A percentile compares a stretch with the other conserved stretches of the same genome.
These are phyloP conservation scores for Watsonalla cultraria DNA, from an alignment of 2,888 invertebrate genomes.

Conservation along the genomic window DNA sequence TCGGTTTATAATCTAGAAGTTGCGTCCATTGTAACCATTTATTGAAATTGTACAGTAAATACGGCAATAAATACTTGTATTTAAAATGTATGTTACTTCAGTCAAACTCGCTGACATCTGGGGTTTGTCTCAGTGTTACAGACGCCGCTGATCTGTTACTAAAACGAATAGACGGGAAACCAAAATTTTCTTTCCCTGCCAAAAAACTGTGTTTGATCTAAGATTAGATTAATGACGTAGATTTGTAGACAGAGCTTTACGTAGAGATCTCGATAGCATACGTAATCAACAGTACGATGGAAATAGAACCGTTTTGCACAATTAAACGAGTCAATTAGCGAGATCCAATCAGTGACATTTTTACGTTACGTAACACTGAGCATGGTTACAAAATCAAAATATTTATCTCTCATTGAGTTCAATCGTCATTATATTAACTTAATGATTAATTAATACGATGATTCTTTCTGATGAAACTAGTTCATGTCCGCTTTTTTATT, in stretches of 20 bases:
- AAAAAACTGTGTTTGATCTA: conserved; percentile 41
- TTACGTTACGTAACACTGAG: background rate
- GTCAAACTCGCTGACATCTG: background rate
- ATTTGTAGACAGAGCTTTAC: conserved; percentile 11
- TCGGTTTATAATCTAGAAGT: too few species aligned
- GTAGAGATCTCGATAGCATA: conserved; percentile 16
- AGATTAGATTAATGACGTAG: conserved; percentile 38
- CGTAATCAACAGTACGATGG: conserved; percentile 7
- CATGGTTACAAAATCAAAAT: background rate
- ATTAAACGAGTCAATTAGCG: conserved; percentile 25
- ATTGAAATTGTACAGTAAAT: background rate
- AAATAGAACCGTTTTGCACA: conserved; percentile 24
- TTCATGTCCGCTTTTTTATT: too few species aligned
- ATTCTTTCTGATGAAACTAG: background rate
- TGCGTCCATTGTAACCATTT: too few species aligned
- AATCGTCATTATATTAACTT: background rate
- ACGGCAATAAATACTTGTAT: background rate
- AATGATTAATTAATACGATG: background rate
- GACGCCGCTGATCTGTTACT: conserved; percentile 13
- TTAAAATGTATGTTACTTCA: background rate
- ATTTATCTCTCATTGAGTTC: background rate
- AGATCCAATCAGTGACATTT: conserved; percentile 6
- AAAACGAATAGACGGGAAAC: conserved; percentile 28
- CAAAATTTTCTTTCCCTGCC: conserved; percentile 37
- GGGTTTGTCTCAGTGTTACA: background rate